Base-by-base conservation (phyloP, 1,140 invertebrate species). In the Chelonus insularis region DNA sequence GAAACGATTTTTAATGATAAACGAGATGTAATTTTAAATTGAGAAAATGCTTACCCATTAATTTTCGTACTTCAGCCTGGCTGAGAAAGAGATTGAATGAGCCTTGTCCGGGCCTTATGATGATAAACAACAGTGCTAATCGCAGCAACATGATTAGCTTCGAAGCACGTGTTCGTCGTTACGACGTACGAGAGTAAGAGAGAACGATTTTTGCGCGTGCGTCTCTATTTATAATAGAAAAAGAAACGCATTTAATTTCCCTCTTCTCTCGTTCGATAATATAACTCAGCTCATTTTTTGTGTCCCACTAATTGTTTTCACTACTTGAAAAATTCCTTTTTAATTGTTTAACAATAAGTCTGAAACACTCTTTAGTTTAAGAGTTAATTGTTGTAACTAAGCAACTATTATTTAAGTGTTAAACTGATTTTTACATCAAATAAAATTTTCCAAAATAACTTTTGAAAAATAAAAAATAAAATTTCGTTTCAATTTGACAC, bases 81-180 rank as follows among this genome's bases (percentile, higher is more conserved):
- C 72, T 78, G 58, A 82, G 74, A 57, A 81, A 82, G 12, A 82
- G 72, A 63, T 82, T 82, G 74, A 81, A 81, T 67, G 74, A 78
- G 45, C 73, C 72, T 36, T 71, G 61, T 54, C 70, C 71, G 43
- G 76, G 72, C 62, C 66, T 65, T 54, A 71, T 66, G 54, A 71
- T 43, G 54, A 74, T 54, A 60, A 67, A 63, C 58, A 72, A 63
- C 60, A 75, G 59, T 64, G 72, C 65, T 68, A 75, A 67, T 63
- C 66, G 69, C 51, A 74, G 62, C 43, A 69, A 63, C 68, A 72
- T 71, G 60, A 60, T 71, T 66, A 39, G 34, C 9, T 18, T 11
- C 20, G 45, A 54, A 43, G 25, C 52, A 55, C 52, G 52, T 55
- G 52, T 39, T 55, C 7, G 21, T 23, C 23, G 47, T 50, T 20